Base-by-base conservation (phyloP, 2,113 vertebrate genomes). In the Motacilla tschutschensis region DNA sequence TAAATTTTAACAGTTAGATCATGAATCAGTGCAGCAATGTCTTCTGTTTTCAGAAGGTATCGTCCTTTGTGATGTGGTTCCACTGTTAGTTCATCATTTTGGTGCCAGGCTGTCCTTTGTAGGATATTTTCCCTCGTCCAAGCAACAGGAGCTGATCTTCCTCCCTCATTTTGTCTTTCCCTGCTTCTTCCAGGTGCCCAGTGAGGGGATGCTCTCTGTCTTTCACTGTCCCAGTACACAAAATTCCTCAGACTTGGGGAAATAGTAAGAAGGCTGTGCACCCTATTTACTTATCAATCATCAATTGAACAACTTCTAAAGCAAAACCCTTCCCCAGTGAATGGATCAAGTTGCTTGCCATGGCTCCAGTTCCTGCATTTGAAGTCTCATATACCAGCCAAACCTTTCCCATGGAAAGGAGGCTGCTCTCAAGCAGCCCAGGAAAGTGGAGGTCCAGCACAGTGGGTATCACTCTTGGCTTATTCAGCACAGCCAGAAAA, bases 391-490 rank as follows among this genome's bases (percentile, higher is more conserved):
- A 35, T 53, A 40, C 63, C 59, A 87, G 36, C 28, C 33, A 53
- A 76, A 59, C 17, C 16, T 58, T 76, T 73, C n/a, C n/a, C 24
- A 31, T 0, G 2, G 65, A 18, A 54, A 58, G 41, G 4, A 53
- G 28, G 55, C 26, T 58, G 44, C 8, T 73, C 29, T 48, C 29
- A 9, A 3, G 3, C 5, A 7, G 33, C 28, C 43, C 25, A 12
- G 48, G 0, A 4, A 48, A 74, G 12, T 3, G 17, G 65, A 74
- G 29, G 46, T n/a, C 33, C 60, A 46, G 18, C 44, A 43, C 3
- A 14, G 28, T 1, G 5, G 3, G 6, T 8, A 4, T 54, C 48
- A 40, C 7, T 47, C 41, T 57, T 1, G 1, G 10, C 10, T 21
- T 17, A 12, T 46, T 40, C 24, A 43, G 11, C 35, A 54, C 64